Percentiles rank a stretch among this genome's conserved stretches.
phyloP scores from a whole-genome alignment of 2,797 vertebrate genomes.

The Muscicapa comitata region DNA sequence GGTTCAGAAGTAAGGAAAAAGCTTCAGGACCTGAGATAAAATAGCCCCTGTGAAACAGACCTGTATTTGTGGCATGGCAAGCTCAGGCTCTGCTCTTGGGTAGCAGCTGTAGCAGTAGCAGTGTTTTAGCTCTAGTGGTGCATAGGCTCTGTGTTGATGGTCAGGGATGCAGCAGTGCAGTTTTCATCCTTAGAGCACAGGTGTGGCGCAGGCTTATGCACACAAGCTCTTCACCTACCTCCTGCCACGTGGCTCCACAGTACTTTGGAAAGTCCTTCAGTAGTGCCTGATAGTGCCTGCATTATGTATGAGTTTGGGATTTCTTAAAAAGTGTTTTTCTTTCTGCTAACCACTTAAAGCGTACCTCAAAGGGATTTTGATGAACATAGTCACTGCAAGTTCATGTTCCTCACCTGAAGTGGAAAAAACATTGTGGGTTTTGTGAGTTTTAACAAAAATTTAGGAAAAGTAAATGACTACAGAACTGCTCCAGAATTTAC shows the following conservation, averaged over 20 bases:
- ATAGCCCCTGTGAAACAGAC: background rate
- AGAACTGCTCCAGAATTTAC: background rate
- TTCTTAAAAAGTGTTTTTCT: background rate
- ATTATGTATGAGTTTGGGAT: background rate
- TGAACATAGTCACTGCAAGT: background rate
- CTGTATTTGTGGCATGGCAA: background rate
- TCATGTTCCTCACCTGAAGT: background rate
- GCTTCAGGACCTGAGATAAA: background rate
- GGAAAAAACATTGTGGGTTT: background rate
- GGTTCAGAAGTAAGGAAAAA: background rate
- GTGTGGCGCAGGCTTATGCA: background rate
- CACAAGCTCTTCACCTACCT: background rate
- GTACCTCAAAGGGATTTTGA: background rate
- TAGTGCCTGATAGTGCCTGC: background rate
- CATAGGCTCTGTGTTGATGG: background rate
- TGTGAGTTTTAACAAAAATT: background rate
- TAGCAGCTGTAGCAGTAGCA: background rate
- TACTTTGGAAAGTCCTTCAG: background rate
- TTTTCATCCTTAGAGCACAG: background rate
- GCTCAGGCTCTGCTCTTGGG: background rate
- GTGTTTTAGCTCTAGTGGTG: background rate
- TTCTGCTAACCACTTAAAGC: background rate
- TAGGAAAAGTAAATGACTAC: background rate
- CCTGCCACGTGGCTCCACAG: background rate
- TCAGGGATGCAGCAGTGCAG: rapidly evolving